Base-by-base conservation (phyloP, 2,888 invertebrate species). In the Diogma glabrata region DNA sequence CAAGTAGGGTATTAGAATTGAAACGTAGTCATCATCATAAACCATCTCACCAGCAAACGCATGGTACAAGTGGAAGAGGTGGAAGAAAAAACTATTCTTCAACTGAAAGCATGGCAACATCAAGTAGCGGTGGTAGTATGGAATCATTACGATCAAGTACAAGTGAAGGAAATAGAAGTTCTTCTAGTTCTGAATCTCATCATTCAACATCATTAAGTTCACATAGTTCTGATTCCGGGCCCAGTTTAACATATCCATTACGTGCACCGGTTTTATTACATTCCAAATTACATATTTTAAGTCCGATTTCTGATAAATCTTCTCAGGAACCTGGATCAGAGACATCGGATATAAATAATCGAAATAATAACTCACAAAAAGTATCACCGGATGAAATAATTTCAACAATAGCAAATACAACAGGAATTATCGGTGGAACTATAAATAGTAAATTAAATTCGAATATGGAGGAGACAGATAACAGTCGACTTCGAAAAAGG, bases 281-380 rank as follows among this genome's bases (percentile, higher is more conserved):
- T 67, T 77, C 81, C 52, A 88, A 89, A 67, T 72, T 89, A 58
- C 88, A 90, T 68, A 87, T 90, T 64, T 74, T 90, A 46, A 90
- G 89, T 61, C 90, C 90, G 17, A 90, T 90, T 62, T 89, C 89
- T 52, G 90, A 90, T 69, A 90, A 89, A 69, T 89, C 89, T 19
- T 88, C 88, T 2, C 88, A 87, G 67, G 90, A 90, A 63, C 87
- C 86, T 14, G 84, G 80, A 17, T 86, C 87, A 7, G 88, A 89
- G 67, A 82, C 84, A 17, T 86, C 85, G 10, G 87, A 87, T 61
- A 85, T 87, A 63, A 86, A 84, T 60, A 80, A 81, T 58, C 82
- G 84, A 64, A 84, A 84, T 62, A 84, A 84, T 63, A 84, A 84
- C 61, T 84, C 84, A 1, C 84, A 84, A 63, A 84, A 84, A 63